Evolutionary conservation across 1,140 invertebrate genomes (phyloP).

Genomic region (Protaetia brevitarsis): DNA sequence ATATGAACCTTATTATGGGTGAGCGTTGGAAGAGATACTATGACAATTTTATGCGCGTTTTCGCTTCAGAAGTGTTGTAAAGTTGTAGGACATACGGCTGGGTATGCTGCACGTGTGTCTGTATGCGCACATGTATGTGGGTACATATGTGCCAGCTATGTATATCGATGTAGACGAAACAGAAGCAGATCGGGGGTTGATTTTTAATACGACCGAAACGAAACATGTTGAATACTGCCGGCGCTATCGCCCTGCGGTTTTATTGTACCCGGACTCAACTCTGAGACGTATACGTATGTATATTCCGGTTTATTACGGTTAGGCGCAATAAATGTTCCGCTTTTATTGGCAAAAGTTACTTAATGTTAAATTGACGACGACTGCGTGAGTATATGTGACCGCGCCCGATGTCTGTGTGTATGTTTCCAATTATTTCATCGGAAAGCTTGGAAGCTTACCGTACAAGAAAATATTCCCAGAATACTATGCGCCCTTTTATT

Average conservation of each 20-base stretch:
- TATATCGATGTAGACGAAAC: background rate
- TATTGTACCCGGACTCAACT: background rate
- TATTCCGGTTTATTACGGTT: conserved; percentile 18
- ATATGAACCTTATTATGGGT: conserved; percentile 8
- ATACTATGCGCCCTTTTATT: conserved; percentile 1
- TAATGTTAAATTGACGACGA: conserved; percentile 16
- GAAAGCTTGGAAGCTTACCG: background rate
- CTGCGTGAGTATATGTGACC: background rate
- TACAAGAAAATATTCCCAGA: background rate
- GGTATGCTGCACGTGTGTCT: background rate
- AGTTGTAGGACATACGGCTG: conserved; percentile 1
- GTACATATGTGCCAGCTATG: too few relatives aligned
- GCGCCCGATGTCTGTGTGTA: background rate
- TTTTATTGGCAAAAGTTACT: conserved; percentile 18
- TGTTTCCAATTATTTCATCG: conserved; percentile 4
- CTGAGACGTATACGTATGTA: conserved; percentile 1
- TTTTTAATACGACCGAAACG: conserved; percentile 8
- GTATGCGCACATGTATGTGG: background rate
- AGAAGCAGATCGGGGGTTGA: background rate
- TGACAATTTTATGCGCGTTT: conserved; percentile 18
- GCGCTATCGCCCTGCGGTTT: background rate
- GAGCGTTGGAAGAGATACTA: background rate
- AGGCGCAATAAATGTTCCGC: conserved; percentile 10
- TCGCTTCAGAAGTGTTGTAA: conserved; percentile 10
- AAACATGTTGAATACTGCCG: conserved; percentile 4